Evolutionary conservation across 2,113 vertebrate genomes (phyloP).

Genomic region (Cyprinodon variegatus): DNA sequence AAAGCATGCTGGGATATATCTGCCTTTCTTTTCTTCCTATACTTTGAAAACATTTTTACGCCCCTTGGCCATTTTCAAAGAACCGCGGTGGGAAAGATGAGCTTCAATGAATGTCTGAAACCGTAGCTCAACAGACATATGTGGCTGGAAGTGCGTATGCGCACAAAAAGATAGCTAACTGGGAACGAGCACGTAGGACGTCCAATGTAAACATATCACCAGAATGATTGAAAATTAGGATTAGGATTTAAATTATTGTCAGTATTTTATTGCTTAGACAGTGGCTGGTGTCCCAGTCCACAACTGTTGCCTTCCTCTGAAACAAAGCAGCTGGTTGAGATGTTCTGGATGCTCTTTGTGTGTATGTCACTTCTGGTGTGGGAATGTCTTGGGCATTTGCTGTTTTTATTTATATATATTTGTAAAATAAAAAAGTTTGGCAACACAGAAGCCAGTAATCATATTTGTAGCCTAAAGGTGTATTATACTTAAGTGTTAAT

Average conservation of each 20-base stretch:
- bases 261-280: conserved; percentile 72
- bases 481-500: conserved; percentile 13
- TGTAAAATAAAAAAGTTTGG: conserved; percentile 24
- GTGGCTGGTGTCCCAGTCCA: conserved; percentile 73
- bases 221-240: not conserved
- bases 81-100: no score
- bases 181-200: no score
- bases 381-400: not conserved
- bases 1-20: no score
- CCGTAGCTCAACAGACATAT: no score
- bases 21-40: no score
- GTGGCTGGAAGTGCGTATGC: no score
- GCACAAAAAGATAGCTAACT: no score
- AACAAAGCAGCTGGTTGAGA: conserved; percentile 76
- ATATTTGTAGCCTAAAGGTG: conserved; percentile 2
- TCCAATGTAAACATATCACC: not conserved
- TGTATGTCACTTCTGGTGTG: conserved; percentile 3
- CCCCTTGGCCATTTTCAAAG: no score
- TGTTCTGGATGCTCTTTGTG: conserved; percentile 21
- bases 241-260: not conserved
- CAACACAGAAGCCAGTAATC: conserved; percentile 29
- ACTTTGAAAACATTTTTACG: no score
- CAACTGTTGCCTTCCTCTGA: conserved; percentile 56
- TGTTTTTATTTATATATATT: conserved; percentile 6
- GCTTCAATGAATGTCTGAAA: no score